phyloP scores from a whole-genome alignment of 2,113 vertebrate genomes.

The Motacilla alba region DNA sequence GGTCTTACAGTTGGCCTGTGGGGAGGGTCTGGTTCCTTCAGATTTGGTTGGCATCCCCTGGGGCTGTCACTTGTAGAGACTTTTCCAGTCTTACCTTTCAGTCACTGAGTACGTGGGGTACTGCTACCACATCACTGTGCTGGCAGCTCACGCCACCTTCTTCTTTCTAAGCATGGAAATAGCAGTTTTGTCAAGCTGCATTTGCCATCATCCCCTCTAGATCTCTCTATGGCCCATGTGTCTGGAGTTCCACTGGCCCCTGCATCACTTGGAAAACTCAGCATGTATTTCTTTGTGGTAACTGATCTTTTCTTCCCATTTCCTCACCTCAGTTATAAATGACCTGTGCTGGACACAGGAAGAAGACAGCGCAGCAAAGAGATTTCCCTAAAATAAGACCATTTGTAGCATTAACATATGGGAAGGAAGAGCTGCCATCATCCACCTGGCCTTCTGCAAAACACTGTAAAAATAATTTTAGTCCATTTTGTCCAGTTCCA shows the following conservation, averaged over 20 bases:
- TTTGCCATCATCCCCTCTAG: background rate
- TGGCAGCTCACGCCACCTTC: background rate
- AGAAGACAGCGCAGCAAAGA: background rate
- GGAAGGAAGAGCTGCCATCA: background rate
- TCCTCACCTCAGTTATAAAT: background rate
- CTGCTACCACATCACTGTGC: fast-evolving
- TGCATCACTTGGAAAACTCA: background rate
- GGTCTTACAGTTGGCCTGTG: background rate
- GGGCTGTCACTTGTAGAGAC: background rate
- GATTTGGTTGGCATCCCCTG: background rate
- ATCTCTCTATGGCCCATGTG: background rate
- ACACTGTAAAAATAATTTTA: background rate
- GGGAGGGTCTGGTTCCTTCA: background rate
- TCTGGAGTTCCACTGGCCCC: background rate
- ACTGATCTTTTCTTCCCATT: background rate
- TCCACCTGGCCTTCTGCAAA: background rate
- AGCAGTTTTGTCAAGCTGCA: background rate
- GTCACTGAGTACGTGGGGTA: background rate
- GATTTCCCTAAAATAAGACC: background rate
- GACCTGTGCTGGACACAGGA: background rate
- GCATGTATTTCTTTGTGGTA: background rate
- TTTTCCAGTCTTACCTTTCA: background rate
- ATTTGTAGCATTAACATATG: background rate
- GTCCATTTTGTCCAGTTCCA: background rate
- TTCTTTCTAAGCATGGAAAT: background rate